phyloP scores from a whole-genome alignment of 37 sponge, comb jelly and placozoan species.

The Lycopodina hypogea region DNA sequence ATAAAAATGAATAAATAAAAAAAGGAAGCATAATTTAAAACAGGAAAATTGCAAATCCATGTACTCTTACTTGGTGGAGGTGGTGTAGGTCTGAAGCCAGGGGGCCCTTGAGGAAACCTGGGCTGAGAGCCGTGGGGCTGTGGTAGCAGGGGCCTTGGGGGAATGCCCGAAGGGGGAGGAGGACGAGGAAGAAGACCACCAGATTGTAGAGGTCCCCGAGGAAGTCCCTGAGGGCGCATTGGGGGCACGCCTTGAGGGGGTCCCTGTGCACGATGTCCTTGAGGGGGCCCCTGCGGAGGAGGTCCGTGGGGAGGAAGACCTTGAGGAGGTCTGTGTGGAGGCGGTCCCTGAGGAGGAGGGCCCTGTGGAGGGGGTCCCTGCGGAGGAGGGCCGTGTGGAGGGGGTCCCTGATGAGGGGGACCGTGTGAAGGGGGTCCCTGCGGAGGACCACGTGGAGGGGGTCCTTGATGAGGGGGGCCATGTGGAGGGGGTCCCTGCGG shows the following conservation, averaged over 20 bases:
- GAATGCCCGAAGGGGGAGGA: slow-evolving; percentile 1
- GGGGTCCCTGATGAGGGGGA: not conserved
- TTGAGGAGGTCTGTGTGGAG: not conserved
- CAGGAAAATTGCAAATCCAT: not conserved
- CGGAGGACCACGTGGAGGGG: slow-evolving; percentile 1
- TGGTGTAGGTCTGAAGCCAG: not conserved
- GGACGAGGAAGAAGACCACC: not conserved
- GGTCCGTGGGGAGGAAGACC: not conserved
- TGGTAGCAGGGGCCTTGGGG: not conserved
- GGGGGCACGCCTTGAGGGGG: slow-evolving; percentile 15
- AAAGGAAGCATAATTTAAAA: too few species aligned
- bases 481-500: not conserved
- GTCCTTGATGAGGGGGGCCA: not conserved
- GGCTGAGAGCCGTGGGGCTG: not conserved
- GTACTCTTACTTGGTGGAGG: not conserved
- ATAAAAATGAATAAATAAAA: too few species aligned
- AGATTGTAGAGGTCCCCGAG: not conserved
- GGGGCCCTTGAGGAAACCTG: not conserved
- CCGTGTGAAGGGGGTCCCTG: not conserved
- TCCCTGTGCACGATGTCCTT: not conserved
- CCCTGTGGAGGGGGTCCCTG: not conserved
- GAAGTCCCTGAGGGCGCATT: too few species aligned
- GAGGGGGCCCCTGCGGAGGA: slow-evolving; percentile 15
- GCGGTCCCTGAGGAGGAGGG: slow-evolving; percentile 4
- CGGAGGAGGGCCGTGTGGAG: not conserved